These are phyloP conservation scores for Atractosteus spatula DNA, from an alignment of 2,113 vertebrate genomes.

Conservation along the genomic window DNA sequence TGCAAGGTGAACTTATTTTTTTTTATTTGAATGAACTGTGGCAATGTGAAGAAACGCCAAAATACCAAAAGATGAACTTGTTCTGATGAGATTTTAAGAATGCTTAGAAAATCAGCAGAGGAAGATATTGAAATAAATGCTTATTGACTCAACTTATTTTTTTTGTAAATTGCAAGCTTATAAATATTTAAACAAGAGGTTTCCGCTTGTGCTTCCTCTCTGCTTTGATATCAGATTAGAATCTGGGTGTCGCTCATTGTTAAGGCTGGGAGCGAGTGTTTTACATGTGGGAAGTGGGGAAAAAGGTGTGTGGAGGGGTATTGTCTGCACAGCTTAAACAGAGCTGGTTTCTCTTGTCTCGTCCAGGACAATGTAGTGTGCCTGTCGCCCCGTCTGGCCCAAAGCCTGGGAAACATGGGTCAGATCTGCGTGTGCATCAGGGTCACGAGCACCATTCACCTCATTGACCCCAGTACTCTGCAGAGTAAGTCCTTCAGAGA, in stretches of 20 bases:
- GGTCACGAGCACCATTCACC: constrained; percentile 87
- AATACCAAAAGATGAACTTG: no score
- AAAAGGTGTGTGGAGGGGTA: no score
- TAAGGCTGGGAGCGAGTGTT: no score
- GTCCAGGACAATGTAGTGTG: constrained; percentile 91
- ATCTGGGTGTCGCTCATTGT: no score
- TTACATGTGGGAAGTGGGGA: no score
- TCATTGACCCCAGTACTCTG: constrained; percentile 88
- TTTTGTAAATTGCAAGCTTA: no score
- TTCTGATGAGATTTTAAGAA: not conserved
- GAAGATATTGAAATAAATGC: not conserved
- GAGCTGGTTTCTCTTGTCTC: constrained; percentile 28
- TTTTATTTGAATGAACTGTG: no score
- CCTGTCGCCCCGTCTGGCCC: constrained; percentile 86
- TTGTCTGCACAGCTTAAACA: not conserved
- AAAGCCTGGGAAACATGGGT: constrained; percentile 92
- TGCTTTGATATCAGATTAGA: no score
- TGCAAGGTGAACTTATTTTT: constrained; percentile 79
- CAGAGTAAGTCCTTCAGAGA: constrained; percentile 75
- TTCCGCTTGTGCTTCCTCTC: no score
- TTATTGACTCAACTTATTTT: not conserved
- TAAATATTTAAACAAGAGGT: no score
- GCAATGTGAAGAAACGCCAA: no score
- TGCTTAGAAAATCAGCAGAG: not conserved
- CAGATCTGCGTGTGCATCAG: constrained; percentile 91